Percentiles rank a stretch among this genome's conserved stretches.
Conservation (phyloP, 2,888 invertebrate species). For the Lithophane socia region DNA sequence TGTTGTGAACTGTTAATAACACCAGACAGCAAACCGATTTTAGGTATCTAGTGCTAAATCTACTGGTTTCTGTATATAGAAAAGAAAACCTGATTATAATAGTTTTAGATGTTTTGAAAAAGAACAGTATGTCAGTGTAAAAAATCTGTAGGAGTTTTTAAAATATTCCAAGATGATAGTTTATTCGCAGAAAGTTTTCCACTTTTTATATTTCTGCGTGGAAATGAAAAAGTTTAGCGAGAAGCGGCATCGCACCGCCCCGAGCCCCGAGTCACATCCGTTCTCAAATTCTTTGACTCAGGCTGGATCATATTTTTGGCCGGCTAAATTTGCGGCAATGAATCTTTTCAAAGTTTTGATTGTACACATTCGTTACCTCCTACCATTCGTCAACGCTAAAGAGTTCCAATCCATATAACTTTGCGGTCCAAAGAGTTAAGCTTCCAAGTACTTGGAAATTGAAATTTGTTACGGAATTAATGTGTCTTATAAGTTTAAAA, state of each 20-base stretch:
- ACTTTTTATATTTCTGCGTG: slow-evolving; percentile 71
- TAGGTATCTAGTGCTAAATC: slow-evolving; percentile 1
- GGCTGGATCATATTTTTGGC: slow-evolving; percentile 82
- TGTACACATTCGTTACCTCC: slow-evolving; percentile 87
- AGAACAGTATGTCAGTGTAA: slow-evolving; percentile 37
- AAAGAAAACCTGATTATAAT: background rate
- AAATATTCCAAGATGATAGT: slow-evolving; percentile 66
- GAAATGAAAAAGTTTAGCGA: slow-evolving; percentile 76
- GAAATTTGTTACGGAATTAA: slow-evolving; percentile 72
- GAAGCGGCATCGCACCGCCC: slow-evolving; percentile 67
- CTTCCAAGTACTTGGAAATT: slow-evolving; percentile 76
- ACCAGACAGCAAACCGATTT: slow-evolving; percentile 10
- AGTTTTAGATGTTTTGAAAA: slow-evolving; percentile 27
- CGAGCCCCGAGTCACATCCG: slow-evolving; percentile 69
- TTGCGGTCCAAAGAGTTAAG: slow-evolving; percentile 81
- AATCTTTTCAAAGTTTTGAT: slow-evolving; percentile 88
- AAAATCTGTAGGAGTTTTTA: slow-evolving; percentile 49
- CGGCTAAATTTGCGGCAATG: slow-evolving; percentile 83
- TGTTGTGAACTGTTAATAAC: slow-evolving; percentile 17
- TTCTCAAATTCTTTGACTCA: slow-evolving; percentile 78
- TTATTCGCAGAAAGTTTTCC: slow-evolving; percentile 67
- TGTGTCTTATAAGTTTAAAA: slow-evolving; percentile 62
- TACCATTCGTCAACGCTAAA: slow-evolving; percentile 83
- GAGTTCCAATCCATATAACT: slow-evolving; percentile 82
- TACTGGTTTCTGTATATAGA: background rate